Conservation (phyloP, 2,797 vertebrate genomes). For the Protonibea diacanthus region DNA sequence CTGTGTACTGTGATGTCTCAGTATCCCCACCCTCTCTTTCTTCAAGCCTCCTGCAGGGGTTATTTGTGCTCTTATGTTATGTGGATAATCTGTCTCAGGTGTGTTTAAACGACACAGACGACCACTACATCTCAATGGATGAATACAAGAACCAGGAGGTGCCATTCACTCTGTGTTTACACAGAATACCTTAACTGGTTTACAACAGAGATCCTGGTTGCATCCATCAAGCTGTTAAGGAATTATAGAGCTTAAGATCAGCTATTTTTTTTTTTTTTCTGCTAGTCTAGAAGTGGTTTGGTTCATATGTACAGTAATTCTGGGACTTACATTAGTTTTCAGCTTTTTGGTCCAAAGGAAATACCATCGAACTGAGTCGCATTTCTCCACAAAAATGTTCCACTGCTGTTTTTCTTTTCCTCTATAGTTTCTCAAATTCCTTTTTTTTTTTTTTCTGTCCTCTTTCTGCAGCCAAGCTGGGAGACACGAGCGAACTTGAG, state of each 20-base stretch:
- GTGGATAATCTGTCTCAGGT: constrained; percentile 33
- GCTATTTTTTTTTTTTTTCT: constrained; percentile 47
- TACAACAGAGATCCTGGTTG: constrained; percentile 28
- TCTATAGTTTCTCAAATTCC: constrained; percentile 47
- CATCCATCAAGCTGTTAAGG: constrained; percentile 32
- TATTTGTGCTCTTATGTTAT: constrained; percentile 52
- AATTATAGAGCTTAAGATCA: constrained; percentile 43
- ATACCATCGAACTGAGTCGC: constrained; percentile 73
- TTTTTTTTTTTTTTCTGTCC: constrained; percentile 39
- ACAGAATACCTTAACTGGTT: constrained; percentile 21
- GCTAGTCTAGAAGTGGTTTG: constrained; percentile 32
- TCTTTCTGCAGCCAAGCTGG: constrained; percentile 82
- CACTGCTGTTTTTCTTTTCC: constrained; percentile 46
- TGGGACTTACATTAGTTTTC: constrained; percentile 64
- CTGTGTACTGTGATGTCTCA: constrained; percentile 36
- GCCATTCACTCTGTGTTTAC: constrained; percentile 26
- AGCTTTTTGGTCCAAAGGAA: constrained; percentile 75
- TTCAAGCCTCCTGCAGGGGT: constrained; percentile 54
- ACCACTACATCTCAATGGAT: constrained; percentile 51
- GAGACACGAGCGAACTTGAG: constrained; percentile 86
- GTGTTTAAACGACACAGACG: constrained; percentile 41
- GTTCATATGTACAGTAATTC: constrained; percentile 63
- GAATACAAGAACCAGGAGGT: constrained; percentile 36
- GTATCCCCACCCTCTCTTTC: background rate
- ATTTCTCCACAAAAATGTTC: constrained; percentile 70